Percentiles rank a stretch among this genome's conserved stretches.
Evolutionary conservation across 2,888 invertebrate genomes (phyloP).

Genomic region (Pachycephus smyrnensis): DNA sequence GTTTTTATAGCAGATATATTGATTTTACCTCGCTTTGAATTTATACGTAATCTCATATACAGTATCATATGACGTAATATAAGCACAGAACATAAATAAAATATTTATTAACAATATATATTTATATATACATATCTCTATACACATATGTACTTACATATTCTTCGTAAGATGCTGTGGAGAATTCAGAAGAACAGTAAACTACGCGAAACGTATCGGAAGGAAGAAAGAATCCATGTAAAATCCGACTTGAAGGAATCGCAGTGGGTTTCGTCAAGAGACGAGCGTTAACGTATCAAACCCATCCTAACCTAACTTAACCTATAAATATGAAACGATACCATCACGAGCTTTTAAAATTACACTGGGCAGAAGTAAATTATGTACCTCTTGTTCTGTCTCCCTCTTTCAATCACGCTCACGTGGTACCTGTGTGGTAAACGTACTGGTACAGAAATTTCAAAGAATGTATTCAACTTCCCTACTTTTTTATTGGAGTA

Average conservation of each 20-base stretch:
- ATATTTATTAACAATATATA: no score
- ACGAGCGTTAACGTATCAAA: neutral
- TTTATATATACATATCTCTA: no score
- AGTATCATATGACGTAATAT: no score
- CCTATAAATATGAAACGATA: neutral
- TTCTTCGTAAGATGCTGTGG: no score
- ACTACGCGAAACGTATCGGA: neutral
- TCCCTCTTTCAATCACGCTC: neutral
- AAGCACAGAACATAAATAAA: no score
- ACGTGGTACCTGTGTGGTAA: conserved; percentile 13
- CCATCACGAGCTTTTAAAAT: neutral
- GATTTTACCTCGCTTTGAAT: no score
- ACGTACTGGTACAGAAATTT: conserved; percentile 35
- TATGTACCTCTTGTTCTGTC: neutral
- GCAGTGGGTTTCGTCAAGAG: neutral
- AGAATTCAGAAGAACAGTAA: no score
- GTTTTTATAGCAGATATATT: neutral
- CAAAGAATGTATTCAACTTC: conserved; percentile 25
- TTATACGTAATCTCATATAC: no score
- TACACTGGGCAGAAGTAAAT: neutral
- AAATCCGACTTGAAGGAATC: neutral
- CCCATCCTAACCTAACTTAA: neutral
- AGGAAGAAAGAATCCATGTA: neutral
- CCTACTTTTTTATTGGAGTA: conserved; percentile 35
- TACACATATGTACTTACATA: no score